A percentile compares a stretch with the other conserved stretches of the same genome.
Evolutionary conservation across 2,797 vertebrate species (phyloP).

Genomic region (Lagorchestes hirsutus): DNA sequence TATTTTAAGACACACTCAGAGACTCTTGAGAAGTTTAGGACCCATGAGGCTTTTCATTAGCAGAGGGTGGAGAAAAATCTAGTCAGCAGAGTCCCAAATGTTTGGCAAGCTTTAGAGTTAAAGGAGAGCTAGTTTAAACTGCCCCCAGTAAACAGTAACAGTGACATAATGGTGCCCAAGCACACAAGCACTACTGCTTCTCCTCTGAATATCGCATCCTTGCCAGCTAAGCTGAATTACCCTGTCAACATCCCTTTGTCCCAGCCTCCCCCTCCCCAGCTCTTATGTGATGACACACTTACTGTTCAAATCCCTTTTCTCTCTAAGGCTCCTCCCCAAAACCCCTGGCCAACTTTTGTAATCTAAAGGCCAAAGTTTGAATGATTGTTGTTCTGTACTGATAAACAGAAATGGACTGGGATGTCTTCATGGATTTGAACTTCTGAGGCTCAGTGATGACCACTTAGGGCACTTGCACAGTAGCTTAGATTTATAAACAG

Average conservation of each 20-base stretch:
- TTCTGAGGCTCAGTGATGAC: conserved; percentile 37
- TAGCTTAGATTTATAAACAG: conserved; percentile 33
- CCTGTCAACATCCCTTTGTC: neutral
- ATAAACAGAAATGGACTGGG: conserved; percentile 8
- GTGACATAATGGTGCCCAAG: conserved; percentile 23
- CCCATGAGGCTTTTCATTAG: neutral
- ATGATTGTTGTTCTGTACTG: neutral
- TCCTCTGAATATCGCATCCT: neutral
- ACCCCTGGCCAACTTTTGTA: neutral
- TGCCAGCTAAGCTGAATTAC: neutral
- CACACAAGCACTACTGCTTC: conserved; percentile 31
- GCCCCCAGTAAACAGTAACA: neutral
- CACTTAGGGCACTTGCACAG: neutral
- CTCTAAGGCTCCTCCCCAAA: neutral
- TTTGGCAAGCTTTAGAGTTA: conserved; percentile 53
- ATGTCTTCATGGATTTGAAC: conserved; percentile 11
- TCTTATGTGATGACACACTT: neutral
- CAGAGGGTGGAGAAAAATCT: conserved; percentile 39
- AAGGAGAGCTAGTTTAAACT: conserved; percentile 6
- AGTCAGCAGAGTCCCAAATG: conserved; percentile 42
- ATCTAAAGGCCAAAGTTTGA: neutral
- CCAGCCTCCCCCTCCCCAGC: neutral
- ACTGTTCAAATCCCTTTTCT: neutral
- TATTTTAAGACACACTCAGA: conserved; percentile 42
- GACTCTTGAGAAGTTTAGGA: neutral